Evolutionary conservation across 2,797 vertebrate genomes (phyloP).

Genomic region (Spheniscus humboldti): DNA sequence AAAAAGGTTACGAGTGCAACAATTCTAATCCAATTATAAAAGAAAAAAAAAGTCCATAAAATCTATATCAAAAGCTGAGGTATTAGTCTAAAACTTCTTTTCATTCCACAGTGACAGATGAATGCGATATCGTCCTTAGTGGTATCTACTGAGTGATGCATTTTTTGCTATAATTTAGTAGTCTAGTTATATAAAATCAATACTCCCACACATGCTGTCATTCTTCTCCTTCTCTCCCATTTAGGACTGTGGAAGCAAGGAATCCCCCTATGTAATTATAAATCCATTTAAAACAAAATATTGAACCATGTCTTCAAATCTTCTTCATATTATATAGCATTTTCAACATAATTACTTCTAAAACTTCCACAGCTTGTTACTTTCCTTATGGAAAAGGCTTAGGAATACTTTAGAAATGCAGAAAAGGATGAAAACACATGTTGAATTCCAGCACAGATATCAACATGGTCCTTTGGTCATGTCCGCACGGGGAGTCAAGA

Average conservation of each 20-base stretch:
- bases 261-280: constrained; percentile 23
- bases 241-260: constrained; percentile 7
- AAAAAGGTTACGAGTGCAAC: neutral
- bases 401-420: neutral
- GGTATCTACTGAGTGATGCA: neutral
- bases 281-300: constrained; percentile 43
- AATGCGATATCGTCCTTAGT: neutral
- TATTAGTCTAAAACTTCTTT: neutral
- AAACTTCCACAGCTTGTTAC: neutral
- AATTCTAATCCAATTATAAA: constrained; percentile 4
- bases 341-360: neutral
- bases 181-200: constrained; percentile 54
- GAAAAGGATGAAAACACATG: neutral
- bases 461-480: neutral
- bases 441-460: neutral
- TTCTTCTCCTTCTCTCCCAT: constrained; percentile 24
- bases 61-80: neutral
- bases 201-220: constrained; percentile 26
- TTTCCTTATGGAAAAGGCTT: neutral
- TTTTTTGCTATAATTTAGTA: constrained; percentile 53
- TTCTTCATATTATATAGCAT: neutral
- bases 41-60: neutral
- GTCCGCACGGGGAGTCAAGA: neutral
- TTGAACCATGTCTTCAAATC: constrained; percentile 12
- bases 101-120: neutral